Base-by-base conservation (phyloP, 2,888 invertebrate species). In the Tipula lateralis region DNA sequence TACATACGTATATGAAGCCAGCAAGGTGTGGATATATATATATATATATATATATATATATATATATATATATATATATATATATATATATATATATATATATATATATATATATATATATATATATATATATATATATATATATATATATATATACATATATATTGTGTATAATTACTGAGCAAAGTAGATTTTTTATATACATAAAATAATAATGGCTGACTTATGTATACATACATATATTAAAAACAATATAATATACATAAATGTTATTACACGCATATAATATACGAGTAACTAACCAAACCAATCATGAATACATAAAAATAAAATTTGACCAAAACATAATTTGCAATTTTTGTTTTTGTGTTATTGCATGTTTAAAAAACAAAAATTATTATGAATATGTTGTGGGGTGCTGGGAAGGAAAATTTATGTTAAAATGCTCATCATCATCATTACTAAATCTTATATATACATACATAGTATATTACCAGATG, bases 81-180 rank as follows among this genome's bases (percentile, higher is more conserved):
- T 13, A 32, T 50, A n/a, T 16, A 50, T 16, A 50, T 50, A 50
- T 50, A 50, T 50, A 50, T 50, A 50, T 50, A 50, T 50, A 50
- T 50, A 50, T 50, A 50, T 50, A 50, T 50, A 50, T 50, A 50
- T 50, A 12, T 50, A 50, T 50, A 50, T 50, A 50, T 50, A 50
- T 50, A 50, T 50, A 50, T 50, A 50, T 50, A 50, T 50, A 6
- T 50, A 50, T 50, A 19, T 80, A 19, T 80, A 29, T 29, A 36
- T 36, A 12, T 29, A 80, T 12, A 80, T 12, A 80, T 80, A 80
- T 66, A 66, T n/a, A 66, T 66, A 66, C 9, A 66, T 66, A 66
- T 66, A 66, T 80, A n/a, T n/a, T n/a, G n/a, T n/a, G n/a, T n/a
- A 82, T 82, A 32, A 82, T 30, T 82, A 82, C 29, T 82, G 32